Percentiles rank a stretch among this genome's conserved stretches.
Evolutionary conservation across 53 echinoderm and acorn worm species (phyloP).

Genomic region (Pentamera pediparva): DNA sequence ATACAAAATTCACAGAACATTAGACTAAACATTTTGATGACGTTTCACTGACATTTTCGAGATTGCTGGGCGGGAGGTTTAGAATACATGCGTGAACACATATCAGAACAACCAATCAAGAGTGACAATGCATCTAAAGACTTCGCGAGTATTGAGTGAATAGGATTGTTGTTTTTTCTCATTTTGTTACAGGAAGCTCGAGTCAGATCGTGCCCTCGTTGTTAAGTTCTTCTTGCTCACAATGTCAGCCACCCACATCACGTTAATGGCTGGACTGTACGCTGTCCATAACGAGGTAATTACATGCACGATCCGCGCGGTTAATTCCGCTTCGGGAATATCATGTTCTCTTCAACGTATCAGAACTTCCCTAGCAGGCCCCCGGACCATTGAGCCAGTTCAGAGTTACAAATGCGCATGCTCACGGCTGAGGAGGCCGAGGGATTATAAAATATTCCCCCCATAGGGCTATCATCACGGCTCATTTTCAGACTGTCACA

Average conservation of each 20-base stretch:
- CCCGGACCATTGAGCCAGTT: no score
- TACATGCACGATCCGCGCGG: background rate
- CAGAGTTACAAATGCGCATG: no score
- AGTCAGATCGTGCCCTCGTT: constrained; percentile 75
- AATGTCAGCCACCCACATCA: constrained; percentile 68
- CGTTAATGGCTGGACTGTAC: constrained; percentile 62
- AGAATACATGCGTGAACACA: background rate
- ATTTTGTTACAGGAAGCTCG: constrained; percentile 53
- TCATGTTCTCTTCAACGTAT: no score
- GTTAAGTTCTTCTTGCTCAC: constrained; percentile 80
- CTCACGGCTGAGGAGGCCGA: background rate
- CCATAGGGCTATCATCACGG: no score
- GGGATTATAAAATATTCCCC: no score
- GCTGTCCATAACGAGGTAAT: constrained; percentile 63
- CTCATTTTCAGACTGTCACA: background rate
- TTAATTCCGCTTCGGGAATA: background rate
- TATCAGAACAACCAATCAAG: background rate
- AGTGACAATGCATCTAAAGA: background rate
- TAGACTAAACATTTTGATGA: no score
- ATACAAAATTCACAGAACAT: no score
- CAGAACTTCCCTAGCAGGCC: no score
- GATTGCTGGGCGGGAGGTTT: no score
- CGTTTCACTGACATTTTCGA: no score
- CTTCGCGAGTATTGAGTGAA: background rate
- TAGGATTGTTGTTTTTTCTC: background rate